Evolutionary conservation across 1,140 invertebrate species (phyloP).

Genomic region (Oedothorax gibbosus): DNA sequence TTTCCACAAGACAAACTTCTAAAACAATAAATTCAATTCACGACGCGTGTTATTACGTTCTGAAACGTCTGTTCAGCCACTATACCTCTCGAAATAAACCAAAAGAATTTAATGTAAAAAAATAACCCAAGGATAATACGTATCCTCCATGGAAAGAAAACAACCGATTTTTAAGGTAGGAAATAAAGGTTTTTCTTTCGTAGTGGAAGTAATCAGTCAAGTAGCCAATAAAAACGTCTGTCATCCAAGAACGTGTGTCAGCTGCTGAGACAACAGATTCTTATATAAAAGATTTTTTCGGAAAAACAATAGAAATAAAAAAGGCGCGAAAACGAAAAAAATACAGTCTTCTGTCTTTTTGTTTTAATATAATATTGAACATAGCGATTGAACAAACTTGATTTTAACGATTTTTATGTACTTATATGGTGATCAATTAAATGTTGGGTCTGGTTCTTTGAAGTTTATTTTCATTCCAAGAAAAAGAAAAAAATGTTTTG

Average conservation of each 20-base stretch:
- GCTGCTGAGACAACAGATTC: slow-evolving; percentile 58
- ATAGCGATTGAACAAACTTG: slow-evolving; percentile 39
- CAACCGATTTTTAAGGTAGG: slow-evolving; percentile 45
- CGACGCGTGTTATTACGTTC: slow-evolving; percentile 24
- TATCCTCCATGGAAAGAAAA: neutral
- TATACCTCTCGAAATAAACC: slow-evolving; percentile 14
- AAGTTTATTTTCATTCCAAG: no score
- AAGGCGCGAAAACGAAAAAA: slow-evolving; percentile 43
- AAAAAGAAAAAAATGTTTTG: no score
- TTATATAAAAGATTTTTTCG: slow-evolving; percentile 19
- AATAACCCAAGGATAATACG: slow-evolving; percentile 18
- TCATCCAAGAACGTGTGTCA: slow-evolving; percentile 48
- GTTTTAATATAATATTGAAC: neutral
- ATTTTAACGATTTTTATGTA: slow-evolving; percentile 43
- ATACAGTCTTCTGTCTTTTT: slow-evolving; percentile 41
- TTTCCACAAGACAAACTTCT: neutral
- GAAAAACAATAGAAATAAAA: slow-evolving; percentile 22
- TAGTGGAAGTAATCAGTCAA: slow-evolving; percentile 60
- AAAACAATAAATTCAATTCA: slow-evolving; percentile 3
- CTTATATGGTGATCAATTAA: neutral
- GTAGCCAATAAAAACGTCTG: slow-evolving; percentile 58
- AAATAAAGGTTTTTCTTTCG: slow-evolving; percentile 52
- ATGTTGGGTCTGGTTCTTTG: no score
- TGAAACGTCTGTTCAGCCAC: slow-evolving; percentile 14
- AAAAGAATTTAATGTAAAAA: slow-evolving; percentile 32